Evolutionary conservation across 2,888 invertebrate genomes (phyloP).

Genomic region (Gordius sp.): DNA sequence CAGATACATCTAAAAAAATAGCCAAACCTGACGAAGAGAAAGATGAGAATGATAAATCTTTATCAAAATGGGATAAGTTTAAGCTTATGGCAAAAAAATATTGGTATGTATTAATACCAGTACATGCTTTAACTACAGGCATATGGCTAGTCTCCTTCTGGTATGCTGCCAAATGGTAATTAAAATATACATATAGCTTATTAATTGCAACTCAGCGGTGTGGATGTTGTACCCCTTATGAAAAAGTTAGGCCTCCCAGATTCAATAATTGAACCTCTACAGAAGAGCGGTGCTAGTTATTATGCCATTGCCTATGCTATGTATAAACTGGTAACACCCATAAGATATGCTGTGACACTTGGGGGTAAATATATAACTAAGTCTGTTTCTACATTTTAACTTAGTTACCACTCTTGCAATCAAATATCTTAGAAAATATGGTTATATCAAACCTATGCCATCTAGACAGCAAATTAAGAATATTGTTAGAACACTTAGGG

Average conservation of each 20-base stretch:
- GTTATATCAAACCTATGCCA: slow-evolving; percentile 5
- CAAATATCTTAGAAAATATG: not conserved
- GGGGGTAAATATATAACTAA: slow-evolving; percentile 4
- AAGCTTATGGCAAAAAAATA: slow-evolving; percentile 75
- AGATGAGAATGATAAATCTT: slow-evolving; percentile 5
- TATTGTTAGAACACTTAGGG: not conserved
- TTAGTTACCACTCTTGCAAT: slow-evolving; percentile 1
- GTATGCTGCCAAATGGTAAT: slow-evolving; percentile 53
- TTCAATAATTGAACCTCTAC: slow-evolving; percentile 44
- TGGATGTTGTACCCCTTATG: slow-evolving; percentile 54
- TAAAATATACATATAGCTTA: slow-evolving; percentile 19
- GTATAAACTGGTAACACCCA: slow-evolving; percentile 46
- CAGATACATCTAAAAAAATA: not conserved
- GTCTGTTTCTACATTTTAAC: not conserved
- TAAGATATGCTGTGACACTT: slow-evolving; percentile 24
- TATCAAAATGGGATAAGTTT: slow-evolving; percentile 34
- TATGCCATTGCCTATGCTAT: slow-evolving; percentile 63
- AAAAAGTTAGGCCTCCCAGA: slow-evolving; percentile 53
- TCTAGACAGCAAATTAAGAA: slow-evolving; percentile 6
- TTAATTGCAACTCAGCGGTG: slow-evolving; percentile 42
- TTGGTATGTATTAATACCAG: slow-evolving; percentile 80
- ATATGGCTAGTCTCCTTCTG: slow-evolving; percentile 69
- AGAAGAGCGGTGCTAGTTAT: slow-evolving; percentile 54
- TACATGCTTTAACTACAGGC: slow-evolving; percentile 59
- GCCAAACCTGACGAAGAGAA: slow-evolving; percentile 5